Evolutionary conservation across 2,888 invertebrate species (phyloP), one percentile per base, ranked within the genome.

Genomic region (Conus canariensis): DNA sequence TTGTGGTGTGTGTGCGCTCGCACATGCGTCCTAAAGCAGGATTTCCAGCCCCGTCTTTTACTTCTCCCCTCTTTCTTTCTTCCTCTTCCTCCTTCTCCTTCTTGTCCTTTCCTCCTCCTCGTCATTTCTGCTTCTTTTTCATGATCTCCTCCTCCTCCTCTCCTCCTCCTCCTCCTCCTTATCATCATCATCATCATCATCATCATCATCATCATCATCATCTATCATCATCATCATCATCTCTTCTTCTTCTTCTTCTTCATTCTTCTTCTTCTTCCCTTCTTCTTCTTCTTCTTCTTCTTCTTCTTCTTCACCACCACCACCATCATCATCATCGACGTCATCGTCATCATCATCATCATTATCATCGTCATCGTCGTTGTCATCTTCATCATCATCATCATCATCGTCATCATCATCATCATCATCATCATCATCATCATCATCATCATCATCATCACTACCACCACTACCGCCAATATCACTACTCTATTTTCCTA

Each of bases 341-440:
- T 67, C 67, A 67, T 67, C 67, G 5, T 67, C 67, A 67, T 67
- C 67, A 67, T 67, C 67, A 67, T 67, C 67, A 67, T 67, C 67
- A 5, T 67, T 6, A 67, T 67, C 67, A 5, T 67, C 67, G 22
- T 6, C 67, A 3, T 67, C 22, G 14, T 67, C 22, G 67, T 67
- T 3, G 6, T 67, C 67, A 5, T 4, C 67, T 0, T 67, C 67
- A 5, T 67, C 67, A 5, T 67, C 6, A 5, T 67, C 67, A 5
- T 67, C 67, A 67, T 67, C 67, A 67, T 67, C 67, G 4, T 6
- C 67, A 6, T 67, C 67, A 6, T 67, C 67, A 6, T 67, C 6
- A 67, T 67, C 67, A 67, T 67, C 67, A 67, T 67, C 67, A 67
- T 67, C 67, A 67, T 67, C 67, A 67, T 67, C 67, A 67, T 67